phyloP scores from a whole-genome alignment of 1,140 invertebrate genomes.

The Saccostrea echinata region DNA sequence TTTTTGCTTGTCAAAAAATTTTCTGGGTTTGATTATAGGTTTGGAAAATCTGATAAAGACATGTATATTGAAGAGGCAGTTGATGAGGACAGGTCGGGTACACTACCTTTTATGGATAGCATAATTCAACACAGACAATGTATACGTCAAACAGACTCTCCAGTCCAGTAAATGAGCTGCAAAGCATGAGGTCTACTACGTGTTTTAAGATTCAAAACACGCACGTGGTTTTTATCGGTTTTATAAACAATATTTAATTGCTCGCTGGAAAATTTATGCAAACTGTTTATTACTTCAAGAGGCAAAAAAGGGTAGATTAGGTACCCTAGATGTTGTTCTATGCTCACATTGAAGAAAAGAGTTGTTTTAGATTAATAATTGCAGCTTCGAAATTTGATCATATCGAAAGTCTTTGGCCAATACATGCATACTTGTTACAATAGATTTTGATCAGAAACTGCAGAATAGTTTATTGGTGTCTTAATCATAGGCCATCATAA shows the following conservation, averaged over 20 bases:
- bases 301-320: not conserved
- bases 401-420: not conserved
- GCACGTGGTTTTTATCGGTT: not conserved
- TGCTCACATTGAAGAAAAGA: not conserved
- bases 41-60: too few species aligned
- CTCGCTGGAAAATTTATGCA: not conserved
- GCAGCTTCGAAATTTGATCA: not conserved
- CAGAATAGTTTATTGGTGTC: too few species aligned
- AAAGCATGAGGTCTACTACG: not conserved
- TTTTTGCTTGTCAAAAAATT: too few species aligned
- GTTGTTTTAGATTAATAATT: not conserved
- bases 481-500: not conserved
- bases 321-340: not conserved
- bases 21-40: too few species aligned
- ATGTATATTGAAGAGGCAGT: too few species aligned
- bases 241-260: not conserved
- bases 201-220: not conserved
- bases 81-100: not conserved
- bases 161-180: not conserved
- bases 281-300: not conserved
- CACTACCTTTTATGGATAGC: slow-evolving; percentile 4
- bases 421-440: not conserved
- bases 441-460: too few species aligned
- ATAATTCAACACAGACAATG: not conserved
- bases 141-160: too few species aligned